Evolutionary conservation across 2,797 vertebrate genomes (phyloP).

Genomic region (Melanotaenia maccullochi): DNA sequence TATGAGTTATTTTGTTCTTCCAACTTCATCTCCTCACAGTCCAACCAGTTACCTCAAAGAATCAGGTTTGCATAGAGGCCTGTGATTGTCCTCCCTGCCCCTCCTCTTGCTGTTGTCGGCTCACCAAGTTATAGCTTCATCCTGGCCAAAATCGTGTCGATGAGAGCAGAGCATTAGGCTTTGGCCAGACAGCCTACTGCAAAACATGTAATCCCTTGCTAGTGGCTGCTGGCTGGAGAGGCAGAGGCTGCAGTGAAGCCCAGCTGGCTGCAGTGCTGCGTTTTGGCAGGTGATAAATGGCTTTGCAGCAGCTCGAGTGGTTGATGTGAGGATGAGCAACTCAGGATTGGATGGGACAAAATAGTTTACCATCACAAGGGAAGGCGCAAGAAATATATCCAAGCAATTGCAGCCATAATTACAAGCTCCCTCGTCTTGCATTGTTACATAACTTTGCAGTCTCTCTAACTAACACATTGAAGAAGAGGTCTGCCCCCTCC

Average conservation of each 20-base stretch:
- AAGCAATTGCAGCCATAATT: neutral
- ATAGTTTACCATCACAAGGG: neutral
- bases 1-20: neutral
- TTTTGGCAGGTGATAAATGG: conserved; percentile 24
- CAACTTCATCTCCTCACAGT: neutral
- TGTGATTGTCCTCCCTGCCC: neutral
- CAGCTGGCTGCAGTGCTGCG: conserved; percentile 7
- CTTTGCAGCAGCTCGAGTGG: conserved; percentile 5
- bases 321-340: neutral
- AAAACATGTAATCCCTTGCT: conserved; percentile 40
- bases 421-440: conserved; percentile 4
- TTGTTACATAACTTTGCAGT: conserved; percentile 47
- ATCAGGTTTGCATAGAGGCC: neutral
- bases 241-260: conserved; percentile 3
- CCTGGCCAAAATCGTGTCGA: conserved; percentile 36
- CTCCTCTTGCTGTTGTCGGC: conserved; percentile 15
- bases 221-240: conserved; percentile 14
- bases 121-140: conserved; percentile 29
- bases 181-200: conserved; percentile 28
- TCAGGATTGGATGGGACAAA: neutral
- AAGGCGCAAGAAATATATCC: neutral
- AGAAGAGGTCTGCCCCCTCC: neutral
- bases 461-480: neutral
- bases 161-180: conserved; percentile 35
- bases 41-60: neutral